Evolutionary conservation across 2,888 invertebrate species (phyloP), one percentile per base, ranked within the genome.

Genomic region (Ophioninae sp.): DNA sequence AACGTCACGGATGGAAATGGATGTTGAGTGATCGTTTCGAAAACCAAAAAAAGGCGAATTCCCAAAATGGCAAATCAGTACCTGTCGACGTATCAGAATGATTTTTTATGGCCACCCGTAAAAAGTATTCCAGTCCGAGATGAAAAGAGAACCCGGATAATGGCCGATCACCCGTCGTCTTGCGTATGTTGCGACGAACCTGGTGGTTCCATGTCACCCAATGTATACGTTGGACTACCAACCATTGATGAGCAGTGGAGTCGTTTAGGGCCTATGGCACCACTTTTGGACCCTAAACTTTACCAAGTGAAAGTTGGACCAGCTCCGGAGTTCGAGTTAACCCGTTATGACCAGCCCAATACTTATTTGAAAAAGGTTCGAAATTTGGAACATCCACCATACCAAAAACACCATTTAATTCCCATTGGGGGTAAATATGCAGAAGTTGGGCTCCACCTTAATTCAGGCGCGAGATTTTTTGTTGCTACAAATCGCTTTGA

Each of bases 91-190:
- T 95, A 96, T 87, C 93, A 94, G 64, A 95, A 95, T 88, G 95
- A 95, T 90, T 96, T 95, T 86, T 88, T 95, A 23, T 95, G 95
- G 95, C 95, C 95, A 0, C 92, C 93, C 88, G 92, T 92, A 1
- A 89, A 91, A 74, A 89, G 89, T 6, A 89, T 77, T 50, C 79
- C 70, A 23, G 37, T 70, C 1, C 59, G 23, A 13, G 68, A 23
- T n/a, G 72, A 67, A 6, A 59, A n/a, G 44, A 64, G 57, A 23
- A 20, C 78, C 57, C 6, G n/a, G 21, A 64, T 59, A n/a, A 7
- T 44, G 17, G 2, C 61, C 6, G 13, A 79, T 69, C 10, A 37
- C 30, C 41, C 57, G 2, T 17, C 56, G 44, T 6, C 37, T 30
- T 88, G 86, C 81, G 79, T 75, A 20, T 87, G 88, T 56, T 78